Evolutionary conservation across 2,113 vertebrate genomes (phyloP), one percentile per base, ranked within the genome.

Genomic region (Prionailurus viverrinus): DNA sequence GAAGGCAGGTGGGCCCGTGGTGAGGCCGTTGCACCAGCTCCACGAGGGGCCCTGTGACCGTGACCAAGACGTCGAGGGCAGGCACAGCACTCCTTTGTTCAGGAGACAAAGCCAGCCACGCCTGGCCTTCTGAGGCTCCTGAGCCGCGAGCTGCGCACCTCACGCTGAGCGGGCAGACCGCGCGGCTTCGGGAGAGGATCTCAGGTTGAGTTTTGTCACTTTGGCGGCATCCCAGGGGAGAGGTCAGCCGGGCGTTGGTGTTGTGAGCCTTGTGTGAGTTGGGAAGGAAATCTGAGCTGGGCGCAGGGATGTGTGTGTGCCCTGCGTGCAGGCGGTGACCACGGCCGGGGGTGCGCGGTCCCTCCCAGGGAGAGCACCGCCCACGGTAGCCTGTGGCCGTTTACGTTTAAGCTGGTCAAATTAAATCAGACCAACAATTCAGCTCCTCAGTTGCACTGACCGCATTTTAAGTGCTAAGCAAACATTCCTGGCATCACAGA

Each of bases 401-500:
- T 89, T 31, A 63, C 18, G 39, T 80, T 87, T 69, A 80, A 94
- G 58, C 36, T 66, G 4, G 23, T 82, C 91, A 87, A 31, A 61
- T 63, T 61, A 90, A 71, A 31, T 36, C 66, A 71, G 0, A 73
- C n/a, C 1, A 48, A 51, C 65, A 5, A 48, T 69, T 87, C 51
- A 33, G 31, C 25, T 55, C n/a, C 36, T 89, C 45, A 15, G 51
- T 55, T 51, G 5, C 25, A 66, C 21, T 36, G 8, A 61, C n/a
- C 61, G 90, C 78, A n/a, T 73, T 68, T 61, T 65, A 25, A 41
- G 21, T 83, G 33, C 41, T 74, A 18, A 9, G 41, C 21, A 58
- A 89, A 45, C 61, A 78, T 80, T 53, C 58, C 33, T 48, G 4
- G 39, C 18, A 45, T 36, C 85, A 27, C 41, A 81, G 73, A 48